phyloP scores from a whole-genome alignment of 2,888 invertebrate genomes.

The Idaea straminata region DNA sequence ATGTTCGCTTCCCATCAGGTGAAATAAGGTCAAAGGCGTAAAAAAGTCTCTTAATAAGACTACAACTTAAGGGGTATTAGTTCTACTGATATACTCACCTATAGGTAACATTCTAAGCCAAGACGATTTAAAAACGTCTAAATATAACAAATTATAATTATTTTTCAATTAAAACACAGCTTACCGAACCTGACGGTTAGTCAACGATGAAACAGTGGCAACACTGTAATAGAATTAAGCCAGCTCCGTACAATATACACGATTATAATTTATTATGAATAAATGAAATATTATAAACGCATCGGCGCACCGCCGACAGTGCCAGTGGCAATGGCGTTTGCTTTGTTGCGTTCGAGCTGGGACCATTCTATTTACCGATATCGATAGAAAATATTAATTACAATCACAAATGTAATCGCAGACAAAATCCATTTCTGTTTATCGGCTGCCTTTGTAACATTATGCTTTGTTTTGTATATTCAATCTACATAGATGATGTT shows the following conservation, averaged over 20 bases:
- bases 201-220: slow-evolving; percentile 33
- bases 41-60: no score
- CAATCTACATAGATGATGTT: no score
- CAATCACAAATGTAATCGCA: neutral
- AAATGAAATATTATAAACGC: slow-evolving; percentile 81
- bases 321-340: slow-evolving; percentile 79
- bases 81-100: no score
- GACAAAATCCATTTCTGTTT: neutral
- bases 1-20: no score
- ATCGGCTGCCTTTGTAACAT: neutral
- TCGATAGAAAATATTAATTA: slow-evolving; percentile 19
- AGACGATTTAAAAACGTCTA: neutral
- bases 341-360: slow-evolving; percentile 65
- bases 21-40: no score
- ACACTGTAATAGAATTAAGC: slow-evolving; percentile 11
- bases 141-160: neutral
- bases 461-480: no score
- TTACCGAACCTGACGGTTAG: slow-evolving; percentile 15
- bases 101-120: neutral
- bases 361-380: slow-evolving; percentile 26
- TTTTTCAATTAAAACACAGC: neutral
- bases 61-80: no score
- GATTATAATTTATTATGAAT: slow-evolving; percentile 81
- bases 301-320: slow-evolving; percentile 77
- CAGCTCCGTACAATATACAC: slow-evolving; percentile 27